Conservation (phyloP, 2,797 vertebrate genomes). For the Phataginus tricuspis region DNA sequence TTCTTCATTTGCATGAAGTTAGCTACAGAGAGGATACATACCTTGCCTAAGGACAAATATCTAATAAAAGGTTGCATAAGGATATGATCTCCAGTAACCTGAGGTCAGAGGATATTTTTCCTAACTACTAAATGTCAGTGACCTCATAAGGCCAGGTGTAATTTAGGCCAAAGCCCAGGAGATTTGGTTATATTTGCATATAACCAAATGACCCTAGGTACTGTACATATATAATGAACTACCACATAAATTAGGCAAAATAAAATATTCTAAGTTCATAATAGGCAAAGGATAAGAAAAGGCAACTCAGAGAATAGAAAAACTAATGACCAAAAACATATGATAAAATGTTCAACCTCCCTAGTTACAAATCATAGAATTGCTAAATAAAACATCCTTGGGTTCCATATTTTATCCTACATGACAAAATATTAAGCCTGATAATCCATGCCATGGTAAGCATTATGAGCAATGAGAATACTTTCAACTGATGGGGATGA, state of each 20-base stretch:
- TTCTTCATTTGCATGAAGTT: not conserved
- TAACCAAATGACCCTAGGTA: not conserved
- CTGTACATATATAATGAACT: not conserved
- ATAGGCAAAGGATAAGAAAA: not conserved
- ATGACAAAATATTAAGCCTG: not conserved
- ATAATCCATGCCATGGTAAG: not conserved
- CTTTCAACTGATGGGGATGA: not conserved
- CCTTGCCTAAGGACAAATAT: not conserved
- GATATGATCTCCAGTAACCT: not conserved
- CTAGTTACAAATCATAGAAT: not conserved
- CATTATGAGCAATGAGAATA: not conserved
- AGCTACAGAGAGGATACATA: not conserved
- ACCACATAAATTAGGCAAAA: not conserved
- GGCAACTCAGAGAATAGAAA: not conserved
- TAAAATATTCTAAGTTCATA: not conserved
- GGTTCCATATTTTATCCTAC: not conserved
- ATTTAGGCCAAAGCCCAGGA: not conserved
- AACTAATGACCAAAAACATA: not conserved
- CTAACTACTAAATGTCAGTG: not conserved
- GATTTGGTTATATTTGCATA: not conserved
- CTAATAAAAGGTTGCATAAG: not conserved
- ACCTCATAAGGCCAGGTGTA: not conserved
- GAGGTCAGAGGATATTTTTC: not conserved
- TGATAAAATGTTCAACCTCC: not conserved
- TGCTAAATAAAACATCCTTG: not conserved